A percentile compares a stretch with the other conserved stretches of the same genome.
Conservation (phyloP, 1,140 invertebrate genomes). For the Forficula auricularia region DNA sequence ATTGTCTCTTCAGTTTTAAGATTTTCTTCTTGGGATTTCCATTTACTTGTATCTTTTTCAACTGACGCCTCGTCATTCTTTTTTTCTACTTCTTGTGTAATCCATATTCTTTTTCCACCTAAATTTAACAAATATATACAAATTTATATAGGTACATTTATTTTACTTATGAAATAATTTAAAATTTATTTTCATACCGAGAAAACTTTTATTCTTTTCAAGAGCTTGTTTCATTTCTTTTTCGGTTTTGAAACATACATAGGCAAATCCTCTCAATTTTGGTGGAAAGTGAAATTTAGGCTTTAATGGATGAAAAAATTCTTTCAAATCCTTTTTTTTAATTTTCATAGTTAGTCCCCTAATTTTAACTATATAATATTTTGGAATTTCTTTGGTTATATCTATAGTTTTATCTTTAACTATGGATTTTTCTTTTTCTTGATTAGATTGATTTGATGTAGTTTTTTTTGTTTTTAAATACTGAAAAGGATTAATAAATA, state of each 20-base stretch:
- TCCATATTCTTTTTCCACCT: slow-evolving; percentile 25
- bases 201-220: slow-evolving; percentile 70
- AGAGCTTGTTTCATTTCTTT: slow-evolving; percentile 65
- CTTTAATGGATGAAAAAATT: slow-evolving; percentile 68
- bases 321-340: slow-evolving; percentile 62
- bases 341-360: slow-evolving; percentile 48
- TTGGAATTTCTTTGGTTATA: slow-evolving; percentile 17
- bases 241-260: slow-evolving; percentile 73
- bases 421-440: slow-evolving; percentile 15
- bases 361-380: slow-evolving; percentile 30
- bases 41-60: slow-evolving; percentile 31
- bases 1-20: slow-evolving; percentile 62
- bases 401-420: slow-evolving; percentile 18
- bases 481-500: slow-evolving; percentile 8
- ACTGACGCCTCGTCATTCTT: slow-evolving; percentile 17
- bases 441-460: slow-evolving; percentile 25
- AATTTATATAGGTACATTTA: too few species aligned
- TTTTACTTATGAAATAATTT: background rate
- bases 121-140: slow-evolving; percentile 1
- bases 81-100: slow-evolving; percentile 21
- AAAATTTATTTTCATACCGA: slow-evolving; percentile 33
- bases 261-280: slow-evolving; percentile 70
- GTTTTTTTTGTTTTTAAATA: slow-evolving; percentile 21
- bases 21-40: slow-evolving; percentile 49
- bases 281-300: slow-evolving; percentile 58